Evolutionary conservation across 2,797 vertebrate species (phyloP), one percentile per base, ranked within the genome.

Genomic region (Dipus sagitta): DNA sequence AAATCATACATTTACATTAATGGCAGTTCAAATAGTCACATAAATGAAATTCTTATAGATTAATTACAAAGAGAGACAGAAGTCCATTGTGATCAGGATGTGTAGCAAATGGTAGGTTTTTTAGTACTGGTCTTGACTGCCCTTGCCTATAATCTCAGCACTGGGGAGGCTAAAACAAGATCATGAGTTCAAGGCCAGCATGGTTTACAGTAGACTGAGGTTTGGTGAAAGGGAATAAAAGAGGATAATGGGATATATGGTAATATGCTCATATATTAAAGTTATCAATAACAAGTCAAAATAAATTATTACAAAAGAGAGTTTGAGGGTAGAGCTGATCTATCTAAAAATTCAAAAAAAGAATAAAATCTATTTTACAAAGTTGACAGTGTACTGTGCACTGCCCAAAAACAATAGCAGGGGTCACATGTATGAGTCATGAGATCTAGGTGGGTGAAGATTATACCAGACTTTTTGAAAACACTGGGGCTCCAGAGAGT

Each of bases 381-480:
- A 60, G 93, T 0, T 24, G 21, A 52, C 15, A 26, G 20, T 4
- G 11, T 86, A 23, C 17, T 4, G 1, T 88, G 42, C 84, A 32
- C 23, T 26, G 52, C 75, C 21, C 3, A 34, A 58, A 90, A 74
- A 52, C 9, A 47, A 38, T 24, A 60, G 11, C 71, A 62, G 47
- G 30, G 67, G 47, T 90, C 23, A 26, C 2, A 1, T 6, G 3
- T 10, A 20, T 76, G 54, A 7, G 2, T 52, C 58, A 52, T 32
- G n/a, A 88, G 30, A 6, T 76, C 80, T 90, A 82, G 42, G 38
- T 54, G 67, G 81, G 18, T 64, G 42, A 93, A 85, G 21, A 47
- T 67, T 38, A 58, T 11, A n/a, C 6, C 14, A 70, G 38, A 91
- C 13, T 70, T 92, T 92, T 81, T 89, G 47, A 78, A 86, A 80